Evolutionary conservation across 1,140 invertebrate genomes (phyloP), one percentile per base, ranked within the genome.

Genomic region (Choristoneura fumiferana): DNA sequence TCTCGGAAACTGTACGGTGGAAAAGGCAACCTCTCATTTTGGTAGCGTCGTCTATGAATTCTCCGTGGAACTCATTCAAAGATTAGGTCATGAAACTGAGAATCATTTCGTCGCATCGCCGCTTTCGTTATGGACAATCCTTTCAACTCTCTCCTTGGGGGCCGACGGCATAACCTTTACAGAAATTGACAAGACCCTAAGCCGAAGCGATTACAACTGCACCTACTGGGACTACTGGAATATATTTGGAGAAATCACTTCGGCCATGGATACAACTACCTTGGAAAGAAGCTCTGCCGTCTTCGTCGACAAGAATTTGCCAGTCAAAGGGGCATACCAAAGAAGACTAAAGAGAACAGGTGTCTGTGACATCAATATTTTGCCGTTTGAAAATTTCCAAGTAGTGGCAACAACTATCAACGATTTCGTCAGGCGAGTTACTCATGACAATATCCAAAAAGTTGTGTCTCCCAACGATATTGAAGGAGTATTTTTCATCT

Each of bases 401-500:
- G 15, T 10, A 0, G 63, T 71, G 0, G 73, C 81, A 3, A 37
- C 56, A 0, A 62, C 14, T 12, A 78, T 87, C 0, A 88, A 85
- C 35, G 63, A 78, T 13, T 77, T 72, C 35, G 78, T 84, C 0
- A 73, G 55, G 4, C 34, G 40, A 5, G 72, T 69, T 0, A 88
- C 84, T 0, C 73, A 81, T 13, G 73, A 75, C 8, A 63, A 65
- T 1, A 78, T 86, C 10, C 63, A 77, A 0, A 75, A 86, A 8
- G 65, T 86, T 0, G 69, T 86, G 0, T 57, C 59, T 0, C 59
- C 78, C 57, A 77, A 57, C 58, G 90, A 91, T 62, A 49, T 91
- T n/a, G 63, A 72, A 3, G 75, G 91, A 15, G 92, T 92, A 0
- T 69, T 83, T 34, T 57, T 95, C 8, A 70, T 96, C 0, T 78